Base-by-base conservation (phyloP, 1,140 invertebrate genomes). In the Ips nitidus region DNA sequence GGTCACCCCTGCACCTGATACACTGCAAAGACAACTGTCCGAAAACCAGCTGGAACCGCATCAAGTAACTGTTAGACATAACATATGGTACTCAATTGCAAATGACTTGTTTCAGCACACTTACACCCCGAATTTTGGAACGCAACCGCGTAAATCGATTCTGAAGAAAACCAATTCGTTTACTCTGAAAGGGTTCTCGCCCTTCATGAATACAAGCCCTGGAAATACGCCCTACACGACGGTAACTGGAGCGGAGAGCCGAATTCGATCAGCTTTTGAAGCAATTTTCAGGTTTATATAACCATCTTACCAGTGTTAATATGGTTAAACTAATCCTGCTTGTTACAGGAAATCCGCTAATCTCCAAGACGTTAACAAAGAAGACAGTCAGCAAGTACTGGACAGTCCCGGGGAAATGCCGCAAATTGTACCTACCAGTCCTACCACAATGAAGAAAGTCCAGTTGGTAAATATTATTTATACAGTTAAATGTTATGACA, bases 161-260 rank as follows among this genome's bases (percentile, higher is more conserved):
- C 81, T 96, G 53, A 96, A 96, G 83, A 95, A 95, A 81, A 95
- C 93, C 0, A 93, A 94, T 81, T 95, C 92, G 3, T 95, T 94
- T 77, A 95, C 90, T 2, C 76, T 94, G 6, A 91, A 89, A 73
- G 82, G 87, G 47, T 90, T 89, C 78, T 86, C 86, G 72, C 90
- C 90, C 8, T 76, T 87, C 36, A 81, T 86, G 1, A 81, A 84
- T 2, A 85, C 84, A n/a, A 89, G 86, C 75, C 90, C 90, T 5
- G 87, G 85, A 7, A 87, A 89, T 0, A 91, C 88, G 8, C 89
- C 89, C 0, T 93, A 93, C 67, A 91, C 90, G 4, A 95, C 93
- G 1, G 92, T 95, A 4, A 94, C 93, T 2, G 93, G 91, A 36
- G 91, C 91, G 0, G 93, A 91, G 81, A 93, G 88, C 81, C 88